Evolutionary conservation across 2,888 invertebrate genomes (phyloP).

Genomic region (Coelogynopora nodosa): DNA sequence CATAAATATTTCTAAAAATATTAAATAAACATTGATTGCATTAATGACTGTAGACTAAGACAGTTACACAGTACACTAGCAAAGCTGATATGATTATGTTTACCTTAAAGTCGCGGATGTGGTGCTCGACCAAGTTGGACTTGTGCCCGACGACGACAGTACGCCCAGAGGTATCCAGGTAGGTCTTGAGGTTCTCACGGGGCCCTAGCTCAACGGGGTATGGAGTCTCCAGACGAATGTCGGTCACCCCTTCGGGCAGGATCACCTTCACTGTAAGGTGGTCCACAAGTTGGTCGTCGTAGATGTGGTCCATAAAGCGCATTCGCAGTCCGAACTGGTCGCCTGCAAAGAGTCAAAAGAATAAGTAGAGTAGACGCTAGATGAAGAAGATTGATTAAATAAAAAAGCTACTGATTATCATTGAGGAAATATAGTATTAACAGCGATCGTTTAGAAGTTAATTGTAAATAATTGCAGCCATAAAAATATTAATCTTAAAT

Average conservation of each 20-base stretch:
- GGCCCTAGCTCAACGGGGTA: constrained; percentile 73
- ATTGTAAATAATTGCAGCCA: too few relatives aligned
- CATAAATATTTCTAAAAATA: too few relatives aligned
- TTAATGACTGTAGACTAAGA: too few relatives aligned
- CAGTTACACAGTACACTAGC: too few relatives aligned
- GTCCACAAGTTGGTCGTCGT: constrained; percentile 91
- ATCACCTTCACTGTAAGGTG: constrained; percentile 81
- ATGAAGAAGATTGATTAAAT: too few relatives aligned
- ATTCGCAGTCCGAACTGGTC: constrained; percentile 79
- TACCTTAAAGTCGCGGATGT: constrained; percentile 85
- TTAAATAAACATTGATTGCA: too few relatives aligned
- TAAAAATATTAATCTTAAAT: too few relatives aligned
- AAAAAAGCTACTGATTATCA: not conserved
- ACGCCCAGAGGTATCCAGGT: constrained; percentile 87
- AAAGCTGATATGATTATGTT: too few relatives aligned
- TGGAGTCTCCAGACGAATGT: constrained; percentile 76
- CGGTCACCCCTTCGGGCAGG: constrained; percentile 84
- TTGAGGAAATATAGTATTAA: not conserved
- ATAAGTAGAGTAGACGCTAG: too few relatives aligned
- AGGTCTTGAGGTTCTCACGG: constrained; percentile 80
- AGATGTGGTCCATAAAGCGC: constrained; percentile 90
- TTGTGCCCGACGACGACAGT: constrained; percentile 78
- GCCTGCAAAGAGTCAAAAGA: constrained; percentile 55
- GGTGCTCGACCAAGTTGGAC: constrained; percentile 84
- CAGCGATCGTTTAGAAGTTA: not conserved